Evolutionary conservation across 2,113 vertebrate genomes (phyloP), one percentile per base, ranked within the genome.

Genomic region (Andinoacara biseriatus): DNA sequence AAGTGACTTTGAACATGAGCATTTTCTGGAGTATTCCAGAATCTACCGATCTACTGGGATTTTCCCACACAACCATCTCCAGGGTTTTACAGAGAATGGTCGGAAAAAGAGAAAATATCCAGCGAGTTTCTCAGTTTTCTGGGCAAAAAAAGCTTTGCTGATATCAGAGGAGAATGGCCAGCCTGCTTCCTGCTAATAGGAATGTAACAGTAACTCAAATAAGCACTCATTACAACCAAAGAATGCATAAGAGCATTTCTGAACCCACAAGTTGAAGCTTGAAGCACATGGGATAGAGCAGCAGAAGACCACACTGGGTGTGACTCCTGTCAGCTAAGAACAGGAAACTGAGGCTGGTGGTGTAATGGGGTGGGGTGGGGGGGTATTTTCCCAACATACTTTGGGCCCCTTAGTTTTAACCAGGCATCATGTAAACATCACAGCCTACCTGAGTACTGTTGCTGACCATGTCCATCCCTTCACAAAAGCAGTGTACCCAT

Each of bases 401-500:
- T 61, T 29, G 59, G 17, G 10, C 59, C 33, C 59, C 59, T 20
- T 33, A 60, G 29, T 60, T 14, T 60, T 60, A 31, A 59, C 24
- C 17, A 24, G 43, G 58, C 58, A 29, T 59, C 13, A 59, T 1
- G 33, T 33, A 33, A 33, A 33, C 33, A 2, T 33, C 5, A 31
- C 26, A 31, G 26, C 26, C 3, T 31, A 31, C 26, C 29, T 60
- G 15, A 31, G 8, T 60, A 31, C 31, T 60, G 58, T 60, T 60
- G 26, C 58, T 60, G 58, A 33, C 58, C 58, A 60, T 60, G 58
- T 60, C 29, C 58, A 60, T 60, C 58, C 58, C 5, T 60, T 18
- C 31, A 29, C 31, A 14, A 60, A 2, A 2, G 31, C 17, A 61
- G 59, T 61, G 59, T 33, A 61, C 29, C 0, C 0, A 33, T 60